phyloP scores from a whole-genome alignment of 2,797 vertebrate genomes.

The Anguilla megastoma region DNA sequence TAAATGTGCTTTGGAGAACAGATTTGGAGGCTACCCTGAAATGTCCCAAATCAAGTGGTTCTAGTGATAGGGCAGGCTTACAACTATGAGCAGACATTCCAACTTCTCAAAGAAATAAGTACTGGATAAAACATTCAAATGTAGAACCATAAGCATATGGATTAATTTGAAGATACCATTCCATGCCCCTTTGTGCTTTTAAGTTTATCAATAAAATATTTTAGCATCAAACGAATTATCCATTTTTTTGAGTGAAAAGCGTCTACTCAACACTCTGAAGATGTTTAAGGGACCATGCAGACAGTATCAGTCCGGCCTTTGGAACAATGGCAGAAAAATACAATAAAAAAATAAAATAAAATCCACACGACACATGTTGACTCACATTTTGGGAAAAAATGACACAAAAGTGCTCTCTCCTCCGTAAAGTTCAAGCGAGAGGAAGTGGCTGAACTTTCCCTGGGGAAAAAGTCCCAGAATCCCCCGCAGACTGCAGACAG shows the following conservation, averaged over 20 bases:
- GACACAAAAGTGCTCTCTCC: neutral
- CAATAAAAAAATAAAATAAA: neutral
- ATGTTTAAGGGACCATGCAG: neutral
- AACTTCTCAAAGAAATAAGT: neutral
- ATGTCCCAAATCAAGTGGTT: neutral
- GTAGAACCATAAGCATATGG: neutral
- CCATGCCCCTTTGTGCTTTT: too few relatives aligned
- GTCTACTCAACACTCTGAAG: neutral
- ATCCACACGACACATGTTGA: conserved; percentile 9
- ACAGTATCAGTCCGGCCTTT: neutral
- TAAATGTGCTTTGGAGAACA: neutral
- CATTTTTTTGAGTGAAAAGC: neutral
- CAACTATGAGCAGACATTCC: neutral
- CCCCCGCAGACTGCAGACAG: conserved; percentile 59
- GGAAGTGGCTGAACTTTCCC: conserved; percentile 67
- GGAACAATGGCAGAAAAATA: neutral
- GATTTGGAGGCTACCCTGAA: neutral
- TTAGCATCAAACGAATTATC: too few relatives aligned
- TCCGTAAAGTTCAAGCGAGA: conserved; percentile 28
- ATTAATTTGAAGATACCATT: neutral
- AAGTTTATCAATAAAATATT: too few relatives aligned
- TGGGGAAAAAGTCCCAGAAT: conserved; percentile 54
- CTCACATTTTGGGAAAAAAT: neutral
- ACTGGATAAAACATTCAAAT: neutral
- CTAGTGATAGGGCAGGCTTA: neutral